Conservation (phyloP, 2,113 vertebrate species). For the Nyctereutes procyonoides region DNA sequence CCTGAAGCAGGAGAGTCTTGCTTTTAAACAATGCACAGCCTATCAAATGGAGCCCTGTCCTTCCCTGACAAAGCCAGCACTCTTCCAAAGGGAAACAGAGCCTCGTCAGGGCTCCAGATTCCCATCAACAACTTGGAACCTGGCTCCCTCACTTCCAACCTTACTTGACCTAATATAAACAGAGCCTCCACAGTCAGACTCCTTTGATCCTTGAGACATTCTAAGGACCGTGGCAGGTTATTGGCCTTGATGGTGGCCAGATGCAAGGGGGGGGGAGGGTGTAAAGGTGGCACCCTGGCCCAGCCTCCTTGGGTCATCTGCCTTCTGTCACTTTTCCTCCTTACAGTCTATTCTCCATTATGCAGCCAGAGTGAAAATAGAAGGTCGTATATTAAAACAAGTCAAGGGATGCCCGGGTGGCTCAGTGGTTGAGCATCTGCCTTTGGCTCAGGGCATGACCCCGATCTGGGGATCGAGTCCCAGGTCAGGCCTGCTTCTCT, state of each 20-base stretch:
- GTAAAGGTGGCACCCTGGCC: background rate
- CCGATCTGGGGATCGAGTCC: too few relatives aligned
- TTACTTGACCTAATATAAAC: background rate
- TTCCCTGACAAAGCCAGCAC: background rate
- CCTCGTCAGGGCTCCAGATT: background rate
- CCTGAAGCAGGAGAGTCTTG: background rate
- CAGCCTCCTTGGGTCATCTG: background rate
- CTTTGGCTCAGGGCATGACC: too few relatives aligned
- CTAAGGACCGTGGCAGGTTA: background rate
- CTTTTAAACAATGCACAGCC: background rate
- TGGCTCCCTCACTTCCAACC: background rate
- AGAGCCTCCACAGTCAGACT: background rate
- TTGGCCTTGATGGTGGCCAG: background rate
- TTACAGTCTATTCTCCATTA: background rate
- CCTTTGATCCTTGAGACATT: background rate
- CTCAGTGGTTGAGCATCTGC: too few relatives aligned
- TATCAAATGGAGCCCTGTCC: rapidly evolving
- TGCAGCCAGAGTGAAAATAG: background rate
- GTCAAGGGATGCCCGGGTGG: background rate
- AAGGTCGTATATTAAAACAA: background rate
- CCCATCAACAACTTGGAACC: background rate
- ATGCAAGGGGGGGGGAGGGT: background rate
- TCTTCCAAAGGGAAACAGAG: background rate
- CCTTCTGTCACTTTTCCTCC: background rate
- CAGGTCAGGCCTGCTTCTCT: too few relatives aligned